These are phyloP conservation scores for Carapus acus DNA, from an alignment of 2,797 vertebrate genomes.

Conservation along the genomic window DNA sequence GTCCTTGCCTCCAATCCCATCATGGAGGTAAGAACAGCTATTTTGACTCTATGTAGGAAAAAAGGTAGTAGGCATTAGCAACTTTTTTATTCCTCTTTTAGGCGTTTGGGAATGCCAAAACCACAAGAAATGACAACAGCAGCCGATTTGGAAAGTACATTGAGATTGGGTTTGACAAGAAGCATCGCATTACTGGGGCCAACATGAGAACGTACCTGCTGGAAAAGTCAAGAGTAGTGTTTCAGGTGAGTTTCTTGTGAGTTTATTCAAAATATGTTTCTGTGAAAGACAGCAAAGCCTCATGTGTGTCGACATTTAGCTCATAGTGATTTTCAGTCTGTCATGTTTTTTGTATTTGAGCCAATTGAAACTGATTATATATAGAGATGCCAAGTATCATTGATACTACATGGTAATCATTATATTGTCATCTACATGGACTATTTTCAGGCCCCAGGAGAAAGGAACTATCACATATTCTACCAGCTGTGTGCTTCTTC, in stretches of 20 bases:
- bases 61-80: too few relatives aligned
- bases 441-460: slow-evolving; percentile 80
- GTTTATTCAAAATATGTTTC: background rate
- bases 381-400: too few relatives aligned
- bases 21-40: slow-evolving; percentile 87
- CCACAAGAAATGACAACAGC: slow-evolving; percentile 97
- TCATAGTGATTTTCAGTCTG: too few relatives aligned
- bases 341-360: too few relatives aligned
- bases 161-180: slow-evolving; percentile 91
- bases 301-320: too few relatives aligned
- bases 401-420: background rate
- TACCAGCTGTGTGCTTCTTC: slow-evolving; percentile 96
- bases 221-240: slow-evolving; percentile 98
- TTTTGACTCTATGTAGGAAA: too few relatives aligned
- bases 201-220: slow-evolving; percentile 97
- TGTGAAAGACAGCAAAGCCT: background rate
- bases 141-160: slow-evolving; percentile 99
- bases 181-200: slow-evolving; percentile 85
- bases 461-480: slow-evolving; percentile 98
- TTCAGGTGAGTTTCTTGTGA: slow-evolving; percentile 84
- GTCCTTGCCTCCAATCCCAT: slow-evolving; percentile 96
- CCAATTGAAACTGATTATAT: too few relatives aligned
- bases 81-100: slow-evolving; percentile 43
- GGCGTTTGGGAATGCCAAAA: slow-evolving; percentile 98
- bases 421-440: slow-evolving; percentile 26